Percentiles rank a stretch among this genome's conserved stretches.
Conservation (phyloP, 2,888 invertebrate genomes). For the Agrochola lychnidis region DNA sequence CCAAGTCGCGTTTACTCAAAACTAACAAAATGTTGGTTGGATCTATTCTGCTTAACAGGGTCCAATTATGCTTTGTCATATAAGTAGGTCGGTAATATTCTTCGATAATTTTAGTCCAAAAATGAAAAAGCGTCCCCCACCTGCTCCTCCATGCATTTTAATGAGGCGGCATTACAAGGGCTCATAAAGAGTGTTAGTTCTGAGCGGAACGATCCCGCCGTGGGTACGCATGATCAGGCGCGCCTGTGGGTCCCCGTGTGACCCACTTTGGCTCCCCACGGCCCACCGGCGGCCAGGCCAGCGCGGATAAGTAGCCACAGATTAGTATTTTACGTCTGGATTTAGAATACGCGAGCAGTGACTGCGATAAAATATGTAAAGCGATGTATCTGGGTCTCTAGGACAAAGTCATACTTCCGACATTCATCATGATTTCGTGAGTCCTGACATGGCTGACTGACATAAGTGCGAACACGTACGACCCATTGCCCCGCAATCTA, state of each 20-base stretch:
- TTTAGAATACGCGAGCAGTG: constrained; percentile 4
- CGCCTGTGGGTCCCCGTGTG: constrained; percentile 44
- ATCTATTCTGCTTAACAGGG: no score
- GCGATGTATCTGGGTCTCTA: background rate
- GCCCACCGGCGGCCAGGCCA: constrained; percentile 3
- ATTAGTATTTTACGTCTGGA: constrained; percentile 21
- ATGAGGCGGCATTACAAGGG: constrained; percentile 20
- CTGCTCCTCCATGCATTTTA: constrained; percentile 34
- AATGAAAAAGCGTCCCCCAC: constrained; percentile 13
- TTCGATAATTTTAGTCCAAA: background rate
- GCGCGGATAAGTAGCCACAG: constrained; percentile 28
- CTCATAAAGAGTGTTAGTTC: constrained; percentile 12
- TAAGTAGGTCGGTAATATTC: no score
- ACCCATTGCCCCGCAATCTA: background rate
- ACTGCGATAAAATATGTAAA: background rate
- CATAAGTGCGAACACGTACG: background rate
- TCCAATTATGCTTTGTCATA: background rate
- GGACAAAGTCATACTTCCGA: background rate
- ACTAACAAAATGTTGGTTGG: no score
- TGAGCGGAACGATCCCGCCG: constrained; percentile 14
- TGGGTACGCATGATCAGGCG: constrained; percentile 30
- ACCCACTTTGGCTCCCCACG: constrained; percentile 55
- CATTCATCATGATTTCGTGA: background rate
- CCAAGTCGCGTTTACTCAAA: no score
- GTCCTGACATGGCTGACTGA: background rate